A percentile compares a stretch with the other conserved stretches of the same genome.
phyloP scores from a whole-genome alignment of 2,113 vertebrate species.

The Leucoraja erinaceus region DNA sequence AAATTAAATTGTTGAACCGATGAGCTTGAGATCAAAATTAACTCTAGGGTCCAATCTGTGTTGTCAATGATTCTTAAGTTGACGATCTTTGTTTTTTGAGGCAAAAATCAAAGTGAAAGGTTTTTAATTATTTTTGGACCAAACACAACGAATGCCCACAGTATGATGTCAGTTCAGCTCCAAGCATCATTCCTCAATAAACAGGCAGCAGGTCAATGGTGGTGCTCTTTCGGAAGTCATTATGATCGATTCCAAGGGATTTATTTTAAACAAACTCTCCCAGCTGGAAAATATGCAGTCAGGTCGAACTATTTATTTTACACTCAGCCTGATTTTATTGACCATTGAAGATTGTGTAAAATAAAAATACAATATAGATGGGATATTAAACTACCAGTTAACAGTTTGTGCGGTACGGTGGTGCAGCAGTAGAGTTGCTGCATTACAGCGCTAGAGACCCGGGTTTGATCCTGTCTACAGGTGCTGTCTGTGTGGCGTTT shows the following conservation, averaged over 20 bases:
- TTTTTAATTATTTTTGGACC: not conserved
- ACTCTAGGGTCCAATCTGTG: not conserved
- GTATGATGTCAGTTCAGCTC: not conserved
- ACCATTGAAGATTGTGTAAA: not conserved
- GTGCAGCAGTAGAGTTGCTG: too few species aligned
- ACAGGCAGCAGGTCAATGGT: not conserved
- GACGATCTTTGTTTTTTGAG: not conserved
- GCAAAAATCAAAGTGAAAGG: not conserved
- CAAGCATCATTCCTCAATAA: not conserved
- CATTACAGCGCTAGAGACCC: too few species aligned
- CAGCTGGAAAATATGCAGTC: not conserved
- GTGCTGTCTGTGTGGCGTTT: too few species aligned
- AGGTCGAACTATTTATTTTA: not conserved
- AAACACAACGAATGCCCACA: not conserved
- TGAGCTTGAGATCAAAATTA: not conserved
- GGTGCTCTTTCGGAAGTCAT: not conserved
- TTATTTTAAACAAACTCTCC: not conserved
- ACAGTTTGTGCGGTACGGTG: not conserved
- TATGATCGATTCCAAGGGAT: not conserved
- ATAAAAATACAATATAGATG: not conserved
- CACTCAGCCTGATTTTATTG: not conserved
- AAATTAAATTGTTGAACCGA: not conserved
- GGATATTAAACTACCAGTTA: not conserved
- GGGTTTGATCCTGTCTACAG: too few species aligned
- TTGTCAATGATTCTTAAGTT: not conserved